These are phyloP conservation scores for Pyrgilauda ruficollis DNA, from an alignment of 2,113 vertebrate species.

Conservation along the genomic window DNA sequence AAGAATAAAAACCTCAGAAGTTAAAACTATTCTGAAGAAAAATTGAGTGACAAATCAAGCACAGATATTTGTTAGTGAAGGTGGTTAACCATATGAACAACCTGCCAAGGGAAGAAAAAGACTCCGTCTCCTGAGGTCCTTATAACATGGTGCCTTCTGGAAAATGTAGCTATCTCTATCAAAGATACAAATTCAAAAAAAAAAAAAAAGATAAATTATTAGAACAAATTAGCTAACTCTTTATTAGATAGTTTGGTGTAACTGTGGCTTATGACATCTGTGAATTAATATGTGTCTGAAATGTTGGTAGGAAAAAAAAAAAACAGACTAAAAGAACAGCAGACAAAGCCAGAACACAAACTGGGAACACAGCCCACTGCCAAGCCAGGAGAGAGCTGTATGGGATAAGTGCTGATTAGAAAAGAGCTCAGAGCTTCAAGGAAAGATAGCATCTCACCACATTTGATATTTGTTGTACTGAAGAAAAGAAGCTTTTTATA, in stretches of 20 bases:
- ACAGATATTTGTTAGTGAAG: background rate
- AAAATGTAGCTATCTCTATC: background rate
- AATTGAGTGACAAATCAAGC: background rate
- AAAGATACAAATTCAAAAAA: background rate
- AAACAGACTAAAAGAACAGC: background rate
- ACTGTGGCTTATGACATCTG: background rate
- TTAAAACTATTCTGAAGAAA: background rate
- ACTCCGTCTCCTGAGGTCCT: background rate
- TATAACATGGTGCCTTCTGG: background rate
- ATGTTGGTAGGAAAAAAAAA: background rate
- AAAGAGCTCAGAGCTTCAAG: background rate
- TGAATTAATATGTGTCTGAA: background rate
- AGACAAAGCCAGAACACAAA: constrained; percentile 9
- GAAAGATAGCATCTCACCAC: constrained; percentile 15
- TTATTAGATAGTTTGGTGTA: background rate
- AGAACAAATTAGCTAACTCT: background rate
- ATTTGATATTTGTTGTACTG: background rate
- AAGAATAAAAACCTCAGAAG: background rate
- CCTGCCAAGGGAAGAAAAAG: background rate
- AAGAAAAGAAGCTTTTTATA: constrained; percentile 8
- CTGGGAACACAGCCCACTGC: constrained; percentile 2
- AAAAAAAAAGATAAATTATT: background rate
- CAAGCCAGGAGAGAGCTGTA: background rate
- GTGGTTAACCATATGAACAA: background rate
- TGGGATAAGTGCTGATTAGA: constrained; percentile 19